Evolutionary conservation across 2,797 vertebrate genomes (phyloP).

Genomic region (Gila robusta): DNA sequence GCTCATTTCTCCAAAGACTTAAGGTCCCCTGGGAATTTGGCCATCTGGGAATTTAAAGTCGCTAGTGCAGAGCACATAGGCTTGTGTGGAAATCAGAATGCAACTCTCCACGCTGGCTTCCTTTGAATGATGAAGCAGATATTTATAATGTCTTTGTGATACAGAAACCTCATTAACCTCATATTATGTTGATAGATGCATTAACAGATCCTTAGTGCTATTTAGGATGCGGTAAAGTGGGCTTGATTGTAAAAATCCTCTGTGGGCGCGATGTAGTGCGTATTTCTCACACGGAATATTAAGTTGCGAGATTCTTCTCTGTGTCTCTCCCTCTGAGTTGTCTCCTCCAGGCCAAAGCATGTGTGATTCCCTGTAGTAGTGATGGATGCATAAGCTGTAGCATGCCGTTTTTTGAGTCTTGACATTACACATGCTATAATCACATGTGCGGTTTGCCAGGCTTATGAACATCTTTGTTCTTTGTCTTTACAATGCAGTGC

Average conservation of each 20-base stretch:
- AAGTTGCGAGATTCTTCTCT: slow-evolving; percentile 31
- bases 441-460: slow-evolving; percentile 30
- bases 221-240: slow-evolving; percentile 39
- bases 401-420: background rate
- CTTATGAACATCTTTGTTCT: slow-evolving; percentile 28
- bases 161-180: slow-evolving; percentile 61
- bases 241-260: slow-evolving; percentile 50
- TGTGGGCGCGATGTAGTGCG: slow-evolving; percentile 31
- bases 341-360: slow-evolving; percentile 9
- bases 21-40: slow-evolving; percentile 10
- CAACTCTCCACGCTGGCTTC: slow-evolving; percentile 25
- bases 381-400: background rate
- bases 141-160: slow-evolving; percentile 58
- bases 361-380: slow-evolving; percentile 10
- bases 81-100: slow-evolving; percentile 41
- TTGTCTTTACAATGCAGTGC: background rate
- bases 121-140: slow-evolving; percentile 52
- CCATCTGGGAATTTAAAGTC: slow-evolving; percentile 20
- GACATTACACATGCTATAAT: background rate
- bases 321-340: slow-evolving; percentile 18
- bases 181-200: slow-evolving; percentile 53
- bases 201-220: slow-evolving; percentile 57
- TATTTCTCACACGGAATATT: slow-evolving; percentile 40
- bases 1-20: slow-evolving; percentile 35
- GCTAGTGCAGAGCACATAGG: background rate